Evolutionary conservation across 2,888 invertebrate species (phyloP), one percentile per base, ranked within the genome.

Genomic region (Euzetes globulus): DNA sequence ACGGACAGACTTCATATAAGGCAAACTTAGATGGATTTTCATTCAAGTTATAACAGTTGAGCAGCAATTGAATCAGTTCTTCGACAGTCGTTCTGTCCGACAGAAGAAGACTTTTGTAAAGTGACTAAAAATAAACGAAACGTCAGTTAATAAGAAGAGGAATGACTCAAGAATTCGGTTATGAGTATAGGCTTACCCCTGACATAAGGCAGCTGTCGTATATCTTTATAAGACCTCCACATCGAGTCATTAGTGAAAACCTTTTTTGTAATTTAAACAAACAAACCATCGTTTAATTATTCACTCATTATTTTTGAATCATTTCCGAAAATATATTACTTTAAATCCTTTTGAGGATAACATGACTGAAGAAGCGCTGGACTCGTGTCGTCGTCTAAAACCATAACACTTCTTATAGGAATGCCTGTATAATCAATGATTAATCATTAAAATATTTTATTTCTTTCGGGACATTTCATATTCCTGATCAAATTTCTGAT

Each of bases 291-390:
- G 27, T 19, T 29, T 60, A 60, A 60, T 25, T 25, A 17, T 22
- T n/a, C n/a, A n/a, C n/a, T n/a, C n/a, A n/a, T n/a, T n/a, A n/a
- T n/a, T n/a, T 33, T 19, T 68, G 4, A 37, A 9, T 17, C n/a
- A 50, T 55, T 58, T 19, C 33, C 6, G 71, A 13, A 41, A 41
- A 41, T 41, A 33, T 33, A 77, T 76, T 68, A 80, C 91, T 91
- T 91, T 65, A 94, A 94, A 84, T 94, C 93, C 78, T 94, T 94
- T 82, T 89, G 89, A 1, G 95, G 95, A 84, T 96, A 94, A 82
- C 95, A 96, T 25, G 92, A 91, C 84, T 95, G 94, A 76, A 95
- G 84, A 76, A 92, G 92, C 0, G 94, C 92, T 0, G 95, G 95
- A 75, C 92, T 86, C 0, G 94, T 90, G 80, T 92, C 91, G 78